Percentiles rank a stretch among this genome's conserved stretches.
Conservation (phyloP, 2,797 vertebrate species). For the Eupleurogrammus muticus region DNA sequence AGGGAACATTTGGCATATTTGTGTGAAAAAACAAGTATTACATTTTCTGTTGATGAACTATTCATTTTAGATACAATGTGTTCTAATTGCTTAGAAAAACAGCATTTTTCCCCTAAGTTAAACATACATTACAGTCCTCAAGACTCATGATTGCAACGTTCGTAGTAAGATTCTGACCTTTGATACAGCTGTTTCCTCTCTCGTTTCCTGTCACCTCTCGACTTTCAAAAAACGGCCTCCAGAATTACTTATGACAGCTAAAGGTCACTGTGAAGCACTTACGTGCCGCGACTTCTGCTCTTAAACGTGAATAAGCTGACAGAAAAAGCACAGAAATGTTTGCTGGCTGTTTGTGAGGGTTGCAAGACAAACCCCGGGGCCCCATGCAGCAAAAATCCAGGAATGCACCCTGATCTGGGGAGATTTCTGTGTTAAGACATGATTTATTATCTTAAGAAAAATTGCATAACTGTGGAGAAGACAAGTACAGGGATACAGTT, state of each 20-base stretch:
- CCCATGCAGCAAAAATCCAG: slow-evolving; percentile 52
- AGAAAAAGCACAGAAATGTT: slow-evolving; percentile 3
- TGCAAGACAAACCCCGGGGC: slow-evolving; percentile 55
- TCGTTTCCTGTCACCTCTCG: slow-evolving; percentile 25
- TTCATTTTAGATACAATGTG: slow-evolving; percentile 12
- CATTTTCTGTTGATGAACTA: neutral
- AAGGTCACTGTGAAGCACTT: slow-evolving; percentile 3
- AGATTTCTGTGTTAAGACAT: slow-evolving; percentile 37
- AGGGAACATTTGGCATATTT: neutral
- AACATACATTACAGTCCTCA: slow-evolving; percentile 22
- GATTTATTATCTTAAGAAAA: slow-evolving; percentile 57
- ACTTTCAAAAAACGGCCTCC: neutral
- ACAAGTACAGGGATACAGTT: neutral
- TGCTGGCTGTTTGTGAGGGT: slow-evolving; percentile 33
- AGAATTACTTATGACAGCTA: neutral
- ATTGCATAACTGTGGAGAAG: slow-evolving; percentile 24
- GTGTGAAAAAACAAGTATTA: too few relatives aligned
- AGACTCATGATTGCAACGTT: too few relatives aligned
- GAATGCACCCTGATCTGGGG: slow-evolving; percentile 61
- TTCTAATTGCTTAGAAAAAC: neutral
- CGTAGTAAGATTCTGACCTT: too few relatives aligned
- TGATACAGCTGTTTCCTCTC: slow-evolving; percentile 1
- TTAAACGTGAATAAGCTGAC: slow-evolving; percentile 1
- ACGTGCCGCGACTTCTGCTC: slow-evolving; percentile 3
- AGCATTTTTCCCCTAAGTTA: neutral